Evolutionary conservation across 2,888 invertebrate species (phyloP), one percentile per base, ranked within the genome.

Genomic region (Drosophila lutescens): DNA sequence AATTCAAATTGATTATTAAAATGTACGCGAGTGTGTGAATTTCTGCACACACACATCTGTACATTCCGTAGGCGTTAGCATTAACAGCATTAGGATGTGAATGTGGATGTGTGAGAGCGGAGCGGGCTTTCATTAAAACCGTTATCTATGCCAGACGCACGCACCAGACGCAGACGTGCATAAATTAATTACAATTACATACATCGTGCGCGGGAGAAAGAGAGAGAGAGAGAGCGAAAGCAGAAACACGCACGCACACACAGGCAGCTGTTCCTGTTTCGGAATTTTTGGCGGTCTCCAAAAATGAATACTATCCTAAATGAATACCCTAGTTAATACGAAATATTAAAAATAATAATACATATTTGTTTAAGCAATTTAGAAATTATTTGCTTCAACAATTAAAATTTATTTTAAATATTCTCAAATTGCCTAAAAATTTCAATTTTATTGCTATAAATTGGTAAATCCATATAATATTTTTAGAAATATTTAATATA

Each of bases 1-100:
- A 88, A 85, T 85, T 85, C 85, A 85, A 85, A 74, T 86, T 86
- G 85, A 79, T 85, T 85, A 88, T 85, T 88, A 84, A 85, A 85
- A 59, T 50, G 43, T 66, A 30, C 61, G 46, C 63, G 56, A 36
- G 41, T 38, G 26, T 58, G 46, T 56, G 56, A 62, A 62, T 47
- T 62, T 62, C 63, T 53, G 59, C 56, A 44, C 55, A 61, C 62
- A 41, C 17, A 40, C 5, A 32, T 34, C 5, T 26, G 26, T 13
- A 9, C 12, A 17, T 23, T 38, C 53, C 47, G 70, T 50, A 73
- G 74, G 74, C 70, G 70, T 71, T 61, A 62, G 51, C 73, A 51
- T 65, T 58, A 58, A 54, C 49, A 58, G 55, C 67, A 46, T 49
- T 67, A 49, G 56, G 74, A 51, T 51, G 69, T 71, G 36, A 36